Evolutionary conservation across 53 echinoderm and acorn worm species (phyloP).

Genomic region (Pentamera pediparva): DNA sequence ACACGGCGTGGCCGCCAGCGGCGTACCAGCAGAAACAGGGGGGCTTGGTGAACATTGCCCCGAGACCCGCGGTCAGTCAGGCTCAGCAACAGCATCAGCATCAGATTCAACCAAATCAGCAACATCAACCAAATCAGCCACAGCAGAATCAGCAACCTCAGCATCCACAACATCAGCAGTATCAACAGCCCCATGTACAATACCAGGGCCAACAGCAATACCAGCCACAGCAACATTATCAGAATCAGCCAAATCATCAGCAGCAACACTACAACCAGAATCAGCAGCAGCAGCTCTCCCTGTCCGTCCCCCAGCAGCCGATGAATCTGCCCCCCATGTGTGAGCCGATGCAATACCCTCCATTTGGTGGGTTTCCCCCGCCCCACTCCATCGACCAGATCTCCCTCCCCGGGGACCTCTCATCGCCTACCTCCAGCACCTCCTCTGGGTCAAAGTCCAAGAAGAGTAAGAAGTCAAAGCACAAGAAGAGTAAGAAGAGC

Average conservation of each 20-base stretch:
- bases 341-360: no score
- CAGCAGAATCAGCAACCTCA: slow-evolving; percentile 29
- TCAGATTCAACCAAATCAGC: slow-evolving; percentile 41
- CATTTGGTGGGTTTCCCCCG: neutral
- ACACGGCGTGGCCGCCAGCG: neutral
- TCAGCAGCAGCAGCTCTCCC: neutral
- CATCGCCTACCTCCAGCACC: slow-evolving; percentile 32
- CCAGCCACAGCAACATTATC: slow-evolving; percentile 1
- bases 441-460: slow-evolving; percentile 39
- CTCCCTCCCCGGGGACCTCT: neutral
- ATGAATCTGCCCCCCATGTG: no score
- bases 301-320: no score
- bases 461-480: slow-evolving; percentile 47
- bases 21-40: slow-evolving; percentile 5
- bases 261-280: slow-evolving; percentile 29
- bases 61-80: neutral
- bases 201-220: neutral
- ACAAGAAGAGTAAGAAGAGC: slow-evolving; percentile 42
- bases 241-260: slow-evolving; percentile 25
- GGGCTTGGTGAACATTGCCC: slow-evolving; percentile 24
- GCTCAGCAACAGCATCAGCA: neutral
- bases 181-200: slow-evolving; percentile 1
- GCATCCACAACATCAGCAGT: slow-evolving; percentile 9
- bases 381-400: no score
- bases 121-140: slow-evolving; percentile 15